Percentiles rank a stretch among this genome's conserved stretches.
These are phyloP conservation scores for Hyphantria cunea DNA, from an alignment of 1,140 invertebrate species.

Conservation along the genomic window DNA sequence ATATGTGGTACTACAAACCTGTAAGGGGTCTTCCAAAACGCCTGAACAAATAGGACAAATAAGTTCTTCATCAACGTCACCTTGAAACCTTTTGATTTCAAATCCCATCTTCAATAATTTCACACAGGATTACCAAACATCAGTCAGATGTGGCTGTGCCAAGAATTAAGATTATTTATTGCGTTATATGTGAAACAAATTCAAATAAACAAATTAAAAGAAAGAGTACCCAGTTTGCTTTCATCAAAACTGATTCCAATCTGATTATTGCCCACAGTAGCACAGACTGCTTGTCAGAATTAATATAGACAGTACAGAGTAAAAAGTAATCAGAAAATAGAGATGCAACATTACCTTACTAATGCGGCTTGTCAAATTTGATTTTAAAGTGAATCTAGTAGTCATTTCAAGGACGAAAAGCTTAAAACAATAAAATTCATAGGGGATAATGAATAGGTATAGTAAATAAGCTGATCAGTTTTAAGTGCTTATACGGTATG, in stretches of 20 bases:
- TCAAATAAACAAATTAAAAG: conserved; percentile 21
- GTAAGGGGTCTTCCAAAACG: conserved; percentile 94
- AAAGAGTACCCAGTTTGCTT: conserved; percentile 20
- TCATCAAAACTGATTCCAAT: conserved; percentile 12
- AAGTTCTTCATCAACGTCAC: conserved; percentile 95
- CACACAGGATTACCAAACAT: conserved; percentile 45
- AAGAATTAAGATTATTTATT: conserved; percentile 21
- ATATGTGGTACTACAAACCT: conserved; percentile 83
- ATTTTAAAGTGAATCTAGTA: too few relatives aligned
- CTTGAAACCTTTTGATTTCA: conserved; percentile 93
- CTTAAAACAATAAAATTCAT: too few relatives aligned
- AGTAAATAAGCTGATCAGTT: too few relatives aligned
- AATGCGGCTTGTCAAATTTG: too few relatives aligned
- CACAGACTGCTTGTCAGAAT: too few relatives aligned
- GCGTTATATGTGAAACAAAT: conserved; percentile 16
- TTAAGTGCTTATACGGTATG: too few relatives aligned
- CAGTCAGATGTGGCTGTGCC: conserved; percentile 27
- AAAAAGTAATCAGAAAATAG: neutral
- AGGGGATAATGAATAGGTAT: too few relatives aligned
- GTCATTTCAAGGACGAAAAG: too few relatives aligned
- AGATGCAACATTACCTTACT: too few relatives aligned
- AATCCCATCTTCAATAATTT: conserved; percentile 88
- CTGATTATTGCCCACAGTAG: too few relatives aligned
- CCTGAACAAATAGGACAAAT: conserved; percentile 96
- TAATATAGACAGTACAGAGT: too few relatives aligned